Evolutionary conservation across 2,113 vertebrate genomes (phyloP), one percentile per base, ranked within the genome.

Genomic region (Calyptommatus sinebrachiatus): DNA sequence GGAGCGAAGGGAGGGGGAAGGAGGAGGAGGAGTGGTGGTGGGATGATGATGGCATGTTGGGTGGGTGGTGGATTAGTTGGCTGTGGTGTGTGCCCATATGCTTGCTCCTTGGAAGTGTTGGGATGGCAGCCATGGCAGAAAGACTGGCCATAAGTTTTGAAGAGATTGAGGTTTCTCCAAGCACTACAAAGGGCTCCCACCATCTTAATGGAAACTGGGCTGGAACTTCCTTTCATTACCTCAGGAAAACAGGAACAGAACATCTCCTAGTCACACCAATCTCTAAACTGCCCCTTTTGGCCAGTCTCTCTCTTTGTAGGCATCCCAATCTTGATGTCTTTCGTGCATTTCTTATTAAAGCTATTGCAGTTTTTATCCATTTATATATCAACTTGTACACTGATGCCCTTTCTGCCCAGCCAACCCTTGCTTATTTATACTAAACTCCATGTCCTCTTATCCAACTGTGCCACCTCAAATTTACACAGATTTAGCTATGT

Each of bases 1-100:
- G 89, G 83, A 76, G 68, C 53, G 67, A 60, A n/a, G 46, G n/a
- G 66, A 29, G 46, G 57, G 80, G 72, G 70, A 20, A 8, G 24
- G 57, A 46, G 21, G 16, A 8, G 29, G 75, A 71, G 11, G 76
- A 63, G 81, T 76, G 7, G 29, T 31, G 10, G 66, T 18, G 26
- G 71, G n/a, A 48, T 21, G 66, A 11, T 5, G 67, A 29, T 21
- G 72, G 50, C 20, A n/a, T 26, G 20, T 21, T 57, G 41, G 45
- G 41, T 20, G 18, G 71, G 29, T 71, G 31, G 65, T 50, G 12
- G 14, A 48, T 12, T 14, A 11, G 48, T 50, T 11, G 50, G 6
- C 50, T 9, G 50, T 53, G 6, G 5, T 14, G 50, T 57, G 72
- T 46, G 53, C 72, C 53, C 79, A 61, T 81, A 48, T 46, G 79